Evolutionary conservation across 2,113 vertebrate genomes (phyloP), one percentile per base, ranked within the genome.

Genomic region (Mungos mungo): DNA sequence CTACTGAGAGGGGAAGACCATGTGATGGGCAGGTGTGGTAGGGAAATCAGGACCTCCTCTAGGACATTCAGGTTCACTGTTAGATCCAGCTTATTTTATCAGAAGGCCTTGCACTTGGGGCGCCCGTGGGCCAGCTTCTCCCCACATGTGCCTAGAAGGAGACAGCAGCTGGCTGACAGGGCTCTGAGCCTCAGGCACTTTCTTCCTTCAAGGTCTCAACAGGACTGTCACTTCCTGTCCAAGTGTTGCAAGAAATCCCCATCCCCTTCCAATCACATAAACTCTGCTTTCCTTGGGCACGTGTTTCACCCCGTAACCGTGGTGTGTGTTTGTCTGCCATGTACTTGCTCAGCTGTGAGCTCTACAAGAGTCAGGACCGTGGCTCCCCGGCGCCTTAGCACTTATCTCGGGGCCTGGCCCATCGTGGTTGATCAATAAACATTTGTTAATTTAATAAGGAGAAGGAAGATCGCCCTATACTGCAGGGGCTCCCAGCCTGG

Each of bases 121-220:
- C 0, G 0, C 10, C 38, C 23, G 19, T 86, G 25, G 0, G 4
- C 31, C 74, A 63, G 5, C 50, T 57, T 35, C 27, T 47, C 9
- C 29, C 6, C 0, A 0, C 0, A 21, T 18, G 7, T 3, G 5
- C 0, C 0, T 0, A 8, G 79, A 63, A 27, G 25, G 2, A 0
- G 23, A 45, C 41, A 68, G 57, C 31, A 21, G 45, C 23, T 29
- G 7, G 31, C n/a, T 69, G 54, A 80, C 13, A 9, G 71, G 14
- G 2, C 41, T 66, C 23, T 66, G 31, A 14, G n/a, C 41, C 13
- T 13, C 15, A 8, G 52, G 18, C 2, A 3, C 7, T 41, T 29
- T 57, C 29, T 74, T 54, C 82, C 21, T 45, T 35, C 57, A 50
- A 3, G n/a, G 1, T 41, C 15, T 71, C 52, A 11, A 11, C 6